phyloP scores from a whole-genome alignment of 2,113 vertebrate genomes.

The Todiramphus saurophagus region DNA sequence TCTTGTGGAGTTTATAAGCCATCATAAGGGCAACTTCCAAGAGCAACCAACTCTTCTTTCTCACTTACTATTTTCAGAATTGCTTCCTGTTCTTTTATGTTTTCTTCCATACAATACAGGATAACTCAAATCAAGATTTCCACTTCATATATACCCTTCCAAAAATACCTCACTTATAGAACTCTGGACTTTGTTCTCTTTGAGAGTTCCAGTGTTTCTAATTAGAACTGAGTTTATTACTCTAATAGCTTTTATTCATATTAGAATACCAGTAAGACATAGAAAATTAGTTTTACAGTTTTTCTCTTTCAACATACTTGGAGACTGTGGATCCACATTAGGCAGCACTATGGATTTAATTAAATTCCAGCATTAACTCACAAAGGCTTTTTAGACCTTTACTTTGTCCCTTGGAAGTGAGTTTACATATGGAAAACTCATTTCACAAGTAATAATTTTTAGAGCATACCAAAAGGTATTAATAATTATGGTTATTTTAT shows the following conservation, averaged over 20 bases:
- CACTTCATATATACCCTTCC: not conserved
- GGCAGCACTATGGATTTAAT: not conserved
- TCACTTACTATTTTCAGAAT: not conserved
- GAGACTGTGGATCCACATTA: not conserved
- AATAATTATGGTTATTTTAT: conserved; percentile 44
- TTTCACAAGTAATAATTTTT: conserved; percentile 22
- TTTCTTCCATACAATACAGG: not conserved
- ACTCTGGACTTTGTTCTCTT: not conserved
- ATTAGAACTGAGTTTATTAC: conserved; percentile 41
- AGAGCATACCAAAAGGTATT: conserved; percentile 1
- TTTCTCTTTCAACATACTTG: not conserved
- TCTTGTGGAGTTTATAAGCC: not conserved
- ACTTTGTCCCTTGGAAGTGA: conserved; percentile 19
- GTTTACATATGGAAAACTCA: not conserved
- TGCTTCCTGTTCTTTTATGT: not conserved
- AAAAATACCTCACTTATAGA: not conserved
- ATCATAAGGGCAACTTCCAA: not conserved
- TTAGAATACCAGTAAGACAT: conserved; percentile 3
- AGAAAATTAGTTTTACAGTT: not conserved
- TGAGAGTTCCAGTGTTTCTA: not conserved
- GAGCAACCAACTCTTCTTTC: not conserved
- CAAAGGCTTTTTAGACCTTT: conserved; percentile 18
- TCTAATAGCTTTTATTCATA: not conserved
- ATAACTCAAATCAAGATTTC: not conserved
- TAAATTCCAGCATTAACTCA: conserved; percentile 10